phyloP scores from a whole-genome alignment of 2,888 invertebrate genomes.

The Clistopyga incitator region DNA sequence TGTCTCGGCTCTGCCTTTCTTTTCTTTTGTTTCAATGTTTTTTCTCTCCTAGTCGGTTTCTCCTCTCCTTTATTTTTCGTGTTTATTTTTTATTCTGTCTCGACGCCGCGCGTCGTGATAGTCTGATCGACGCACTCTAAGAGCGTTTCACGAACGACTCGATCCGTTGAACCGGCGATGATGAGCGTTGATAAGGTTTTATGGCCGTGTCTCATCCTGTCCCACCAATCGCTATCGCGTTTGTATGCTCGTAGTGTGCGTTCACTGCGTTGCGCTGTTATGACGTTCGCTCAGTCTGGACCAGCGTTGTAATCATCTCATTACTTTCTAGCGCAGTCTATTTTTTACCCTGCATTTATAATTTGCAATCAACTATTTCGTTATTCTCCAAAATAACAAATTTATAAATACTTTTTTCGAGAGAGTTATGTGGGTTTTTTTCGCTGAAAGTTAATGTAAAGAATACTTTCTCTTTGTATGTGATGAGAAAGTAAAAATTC shows the following conservation, averaged over 20 bases:
- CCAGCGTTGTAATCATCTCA: neutral
- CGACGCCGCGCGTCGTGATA: constrained; percentile 69
- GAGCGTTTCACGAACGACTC: constrained; percentile 78
- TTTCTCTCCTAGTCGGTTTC: constrained; percentile 11
- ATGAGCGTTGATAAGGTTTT: constrained; percentile 81
- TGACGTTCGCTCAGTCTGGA: constrained; percentile 34
- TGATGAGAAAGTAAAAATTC: too few species aligned
- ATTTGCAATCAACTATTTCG: too few species aligned
- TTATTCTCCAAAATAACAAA: too few species aligned
- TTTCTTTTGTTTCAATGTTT: constrained; percentile 19
- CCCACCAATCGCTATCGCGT: constrained; percentile 73
- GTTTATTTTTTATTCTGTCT: constrained; percentile 67
- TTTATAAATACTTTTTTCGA: too few species aligned
- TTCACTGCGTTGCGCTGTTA: constrained; percentile 23
- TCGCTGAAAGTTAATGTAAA: too few species aligned
- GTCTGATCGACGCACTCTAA: constrained; percentile 70
- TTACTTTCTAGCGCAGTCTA: neutral
- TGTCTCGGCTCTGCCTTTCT: constrained; percentile 10
- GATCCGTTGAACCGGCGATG: constrained; percentile 79
- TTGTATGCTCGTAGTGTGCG: constrained; percentile 52
- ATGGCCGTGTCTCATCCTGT: constrained; percentile 80
- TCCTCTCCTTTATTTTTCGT: neutral
- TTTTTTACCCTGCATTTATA: neutral
- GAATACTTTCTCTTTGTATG: too few species aligned
- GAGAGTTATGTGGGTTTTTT: too few species aligned